These are phyloP conservation scores for Cyclina sinensis DNA, from an alignment of 1,140 invertebrate species.

Conservation along the genomic window DNA sequence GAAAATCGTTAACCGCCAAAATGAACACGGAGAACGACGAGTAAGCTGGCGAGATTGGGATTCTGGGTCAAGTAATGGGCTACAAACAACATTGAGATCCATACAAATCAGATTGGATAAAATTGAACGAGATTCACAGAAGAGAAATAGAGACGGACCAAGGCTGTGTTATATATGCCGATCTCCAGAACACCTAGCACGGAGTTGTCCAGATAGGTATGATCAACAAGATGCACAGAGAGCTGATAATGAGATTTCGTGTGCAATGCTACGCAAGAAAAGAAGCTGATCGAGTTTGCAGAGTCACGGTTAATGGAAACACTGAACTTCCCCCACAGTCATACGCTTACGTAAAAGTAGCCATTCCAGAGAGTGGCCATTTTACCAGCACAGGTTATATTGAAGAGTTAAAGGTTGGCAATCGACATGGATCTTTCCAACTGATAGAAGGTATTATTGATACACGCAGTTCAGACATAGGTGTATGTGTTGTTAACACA, in stretches of 20 bases:
- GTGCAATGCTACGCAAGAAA: neutral
- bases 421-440: neutral
- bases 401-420: neutral
- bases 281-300: constrained; percentile 2
- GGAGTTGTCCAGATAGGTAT: neutral
- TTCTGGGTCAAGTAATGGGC: neutral
- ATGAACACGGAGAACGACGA: no score
- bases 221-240: neutral
- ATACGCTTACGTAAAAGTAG: neutral
- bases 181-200: neutral
- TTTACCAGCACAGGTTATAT: neutral
- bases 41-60: neutral
- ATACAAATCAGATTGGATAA: neutral
- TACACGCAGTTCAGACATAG: neutral
- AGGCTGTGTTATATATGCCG: neutral
- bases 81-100: neutral
- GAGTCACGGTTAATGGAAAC: neutral
- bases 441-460: constrained; percentile 1
- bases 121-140: neutral
- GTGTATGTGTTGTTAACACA: neutral
- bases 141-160: neutral
- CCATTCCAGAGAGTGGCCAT: neutral
- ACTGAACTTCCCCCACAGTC: neutral
- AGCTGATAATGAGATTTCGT: neutral
- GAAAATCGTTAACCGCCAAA: no score